Conservation (phyloP, 2,797 vertebrate genomes). For the Schizopygopsis pylzovi region DNA sequence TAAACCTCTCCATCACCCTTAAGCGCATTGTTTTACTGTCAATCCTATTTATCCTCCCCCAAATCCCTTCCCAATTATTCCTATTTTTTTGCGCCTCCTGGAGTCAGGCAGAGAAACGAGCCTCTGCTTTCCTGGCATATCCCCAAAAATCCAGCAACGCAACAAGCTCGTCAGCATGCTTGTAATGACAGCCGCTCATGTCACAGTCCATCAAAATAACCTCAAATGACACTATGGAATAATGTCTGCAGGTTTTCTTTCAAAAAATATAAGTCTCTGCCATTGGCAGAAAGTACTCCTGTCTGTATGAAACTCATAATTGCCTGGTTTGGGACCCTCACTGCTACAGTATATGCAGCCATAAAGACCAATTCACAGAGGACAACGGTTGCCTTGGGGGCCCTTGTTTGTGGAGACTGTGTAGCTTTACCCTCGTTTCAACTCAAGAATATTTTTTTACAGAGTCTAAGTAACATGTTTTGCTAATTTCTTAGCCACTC, state of each 20-base stretch:
- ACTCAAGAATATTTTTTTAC: not conserved
- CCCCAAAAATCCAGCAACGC: not conserved
- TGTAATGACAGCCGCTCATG: constrained; percentile 15
- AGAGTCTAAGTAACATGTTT: not conserved
- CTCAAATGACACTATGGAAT: constrained; percentile 20
- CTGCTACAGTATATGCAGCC: not conserved
- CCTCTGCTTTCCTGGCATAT: not conserved
- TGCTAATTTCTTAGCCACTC: constrained; percentile 3
- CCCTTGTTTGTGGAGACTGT: constrained; percentile 38
- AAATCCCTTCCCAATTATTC: constrained; percentile 20
- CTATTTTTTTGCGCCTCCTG: not conserved
- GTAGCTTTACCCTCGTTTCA: constrained; percentile 6
- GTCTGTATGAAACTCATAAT: constrained; percentile 49
- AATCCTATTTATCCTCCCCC: constrained; percentile 7
- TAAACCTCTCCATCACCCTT: constrained; percentile 22
- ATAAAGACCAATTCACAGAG: constrained; percentile 37
- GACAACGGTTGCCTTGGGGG: constrained; percentile 38
- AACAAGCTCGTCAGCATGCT: not conserved
- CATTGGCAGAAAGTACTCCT: constrained; percentile 26
- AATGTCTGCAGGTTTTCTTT: constrained; percentile 21
- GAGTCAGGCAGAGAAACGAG: not conserved
- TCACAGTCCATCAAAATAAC: constrained; percentile 33
- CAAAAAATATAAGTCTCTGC: constrained; percentile 38
- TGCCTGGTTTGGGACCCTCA: constrained; percentile 48
- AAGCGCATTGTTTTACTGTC: constrained; percentile 13